A percentile compares a stretch with the other conserved stretches of the same genome.
phyloP scores from a whole-genome alignment of 2,888 invertebrate genomes.

The Plemyria rubiginata region DNA sequence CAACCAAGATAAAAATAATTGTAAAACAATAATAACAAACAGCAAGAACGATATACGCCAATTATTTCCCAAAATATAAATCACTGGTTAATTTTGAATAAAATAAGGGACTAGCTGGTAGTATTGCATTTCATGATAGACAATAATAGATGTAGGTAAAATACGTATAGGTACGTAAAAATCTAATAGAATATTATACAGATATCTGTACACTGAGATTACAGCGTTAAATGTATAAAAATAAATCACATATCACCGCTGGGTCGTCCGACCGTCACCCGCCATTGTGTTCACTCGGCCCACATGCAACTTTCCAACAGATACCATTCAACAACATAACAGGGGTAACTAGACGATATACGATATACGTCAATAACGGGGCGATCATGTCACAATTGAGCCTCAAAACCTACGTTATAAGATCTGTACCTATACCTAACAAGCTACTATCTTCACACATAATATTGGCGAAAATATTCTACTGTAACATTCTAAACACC shows the following conservation, averaged over 20 bases:
- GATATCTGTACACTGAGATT: conserved; percentile 72
- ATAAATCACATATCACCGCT: conserved; percentile 75
- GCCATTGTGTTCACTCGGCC: conserved; percentile 53
- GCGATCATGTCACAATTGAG: conserved; percentile 62
- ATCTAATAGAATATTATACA: conserved; percentile 65
- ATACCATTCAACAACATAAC: conserved; percentile 67
- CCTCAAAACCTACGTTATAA: conserved; percentile 63
- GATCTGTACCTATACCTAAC: conserved; percentile 52
- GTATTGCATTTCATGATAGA: conserved; percentile 73
- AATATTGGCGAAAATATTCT: conserved; percentile 58
- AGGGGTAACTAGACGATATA: conserved; percentile 69
- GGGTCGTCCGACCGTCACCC: conserved; percentile 39
- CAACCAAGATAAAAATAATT: conserved; percentile 70
- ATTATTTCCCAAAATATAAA: conserved; percentile 51
- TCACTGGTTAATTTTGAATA: conserved; percentile 73
- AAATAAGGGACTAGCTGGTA: conserved; percentile 72
- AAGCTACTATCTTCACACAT: conserved; percentile 51
- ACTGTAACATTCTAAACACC: conserved; percentile 69
- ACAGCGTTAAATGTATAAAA: conserved; percentile 72
- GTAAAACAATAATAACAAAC: conserved; percentile 68
- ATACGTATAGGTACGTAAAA: conserved; percentile 69
- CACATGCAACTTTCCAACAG: conserved; percentile 57
- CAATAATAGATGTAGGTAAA: conserved; percentile 57
- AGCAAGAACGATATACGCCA: conserved; percentile 49
- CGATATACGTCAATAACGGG: conserved; percentile 43